A percentile compares a stretch with the other conserved stretches of the same genome.
These are phyloP conservation scores for Pectinophora gossypiella DNA, from an alignment of 1,140 invertebrate genomes.

Conservation along the genomic window DNA sequence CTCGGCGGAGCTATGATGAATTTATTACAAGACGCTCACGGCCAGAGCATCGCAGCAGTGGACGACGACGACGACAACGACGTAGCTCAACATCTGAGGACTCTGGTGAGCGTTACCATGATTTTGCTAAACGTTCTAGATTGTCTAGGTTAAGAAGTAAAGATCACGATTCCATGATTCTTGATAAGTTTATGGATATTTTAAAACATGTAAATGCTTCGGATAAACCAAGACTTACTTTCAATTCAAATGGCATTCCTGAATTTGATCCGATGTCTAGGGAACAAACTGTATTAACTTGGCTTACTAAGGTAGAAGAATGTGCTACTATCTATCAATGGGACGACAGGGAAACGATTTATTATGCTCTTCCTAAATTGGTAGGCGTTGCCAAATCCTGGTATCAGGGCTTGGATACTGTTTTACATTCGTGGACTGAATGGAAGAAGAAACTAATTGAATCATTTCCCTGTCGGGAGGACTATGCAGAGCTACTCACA, in stretches of 20 bases:
- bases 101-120: no score
- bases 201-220: no score
- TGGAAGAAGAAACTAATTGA: conserved; percentile 1
- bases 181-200: no score
- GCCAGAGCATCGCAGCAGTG: no score
- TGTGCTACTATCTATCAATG: not conserved
- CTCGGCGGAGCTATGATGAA: no score
- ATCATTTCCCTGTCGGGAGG: not conserved
- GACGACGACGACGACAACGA: no score
- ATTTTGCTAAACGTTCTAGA: no score
- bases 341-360: not conserved
- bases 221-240: no score
- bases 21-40: no score
- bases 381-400: not conserved
- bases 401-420: not conserved
- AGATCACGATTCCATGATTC: no score
- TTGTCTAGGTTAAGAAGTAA: no score
- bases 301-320: not conserved
- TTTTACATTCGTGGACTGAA: not conserved
- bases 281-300: not conserved
- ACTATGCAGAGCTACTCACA: not conserved
- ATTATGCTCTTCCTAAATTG: conserved; percentile 1
- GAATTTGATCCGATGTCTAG: not conserved
- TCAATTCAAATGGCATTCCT: not conserved
- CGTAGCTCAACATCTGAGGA: no score